phyloP scores from a whole-genome alignment of 2,888 invertebrate genomes.

The Idaea straminata region DNA sequence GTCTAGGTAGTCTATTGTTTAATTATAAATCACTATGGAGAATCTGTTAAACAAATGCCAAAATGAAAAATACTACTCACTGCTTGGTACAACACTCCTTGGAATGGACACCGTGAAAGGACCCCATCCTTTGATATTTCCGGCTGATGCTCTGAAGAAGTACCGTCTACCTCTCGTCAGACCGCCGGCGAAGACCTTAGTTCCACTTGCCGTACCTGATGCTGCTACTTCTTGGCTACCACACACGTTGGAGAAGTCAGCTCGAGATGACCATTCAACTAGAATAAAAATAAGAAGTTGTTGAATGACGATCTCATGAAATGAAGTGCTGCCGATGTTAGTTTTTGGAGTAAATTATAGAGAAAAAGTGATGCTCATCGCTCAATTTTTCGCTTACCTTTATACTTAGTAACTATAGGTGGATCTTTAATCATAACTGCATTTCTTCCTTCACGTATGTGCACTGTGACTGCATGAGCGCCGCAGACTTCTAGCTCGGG shows the following conservation, averaged over 20 bases:
- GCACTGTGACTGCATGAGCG: slow-evolving; percentile 82
- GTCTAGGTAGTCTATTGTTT: no score
- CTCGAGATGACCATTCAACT: slow-evolving; percentile 97
- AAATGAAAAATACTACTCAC: slow-evolving; percentile 76
- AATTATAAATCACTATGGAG: background rate
- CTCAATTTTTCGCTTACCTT: slow-evolving; percentile 79
- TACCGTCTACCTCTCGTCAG: slow-evolving; percentile 92
- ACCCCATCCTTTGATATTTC: slow-evolving; percentile 96
- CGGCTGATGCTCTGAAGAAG: slow-evolving; percentile 94
- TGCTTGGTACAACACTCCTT: slow-evolving; percentile 92
- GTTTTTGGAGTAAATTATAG: no score
- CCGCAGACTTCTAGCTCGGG: slow-evolving; percentile 90
- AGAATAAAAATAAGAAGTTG: slow-evolving; percentile 37
- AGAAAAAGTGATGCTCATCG: background rate
- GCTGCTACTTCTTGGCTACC: slow-evolving; percentile 87
- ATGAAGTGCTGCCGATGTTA: background rate
- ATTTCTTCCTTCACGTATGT: slow-evolving; percentile 82
- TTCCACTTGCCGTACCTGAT: slow-evolving; percentile 59
- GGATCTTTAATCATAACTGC: slow-evolving; percentile 88
- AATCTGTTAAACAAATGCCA: no score
- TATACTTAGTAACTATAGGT: slow-evolving; percentile 93
- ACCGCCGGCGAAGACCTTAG: slow-evolving; percentile 78
- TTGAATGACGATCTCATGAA: background rate
- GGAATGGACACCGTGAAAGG: slow-evolving; percentile 88
- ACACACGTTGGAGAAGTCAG: slow-evolving; percentile 90